These are phyloP conservation scores for Myotis pilosus DNA, from an alignment of 2,797 vertebrate genomes.

Conservation along the genomic window DNA sequence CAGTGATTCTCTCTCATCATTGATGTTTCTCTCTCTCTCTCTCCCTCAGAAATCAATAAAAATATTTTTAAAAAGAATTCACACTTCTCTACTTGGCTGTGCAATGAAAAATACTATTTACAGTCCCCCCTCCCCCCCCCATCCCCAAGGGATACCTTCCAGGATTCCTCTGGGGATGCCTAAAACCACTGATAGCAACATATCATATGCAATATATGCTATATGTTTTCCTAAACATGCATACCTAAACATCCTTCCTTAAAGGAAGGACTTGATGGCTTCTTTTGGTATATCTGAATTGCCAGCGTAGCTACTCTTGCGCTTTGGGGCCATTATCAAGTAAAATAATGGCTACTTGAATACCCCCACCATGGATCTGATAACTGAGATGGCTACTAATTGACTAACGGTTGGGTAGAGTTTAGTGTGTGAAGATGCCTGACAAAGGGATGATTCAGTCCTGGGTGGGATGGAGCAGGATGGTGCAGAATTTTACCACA, in stretches of 20 bases:
- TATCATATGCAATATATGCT: no score
- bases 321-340: neutral
- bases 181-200: neutral
- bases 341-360: neutral
- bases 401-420: no score
- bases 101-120: neutral
- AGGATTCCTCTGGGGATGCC: neutral
- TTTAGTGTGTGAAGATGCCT: neutral
- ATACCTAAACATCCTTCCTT: no score
- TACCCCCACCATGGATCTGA: neutral
- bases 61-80: neutral
- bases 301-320: neutral
- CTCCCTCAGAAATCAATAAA: no score
- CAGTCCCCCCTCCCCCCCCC: no score
- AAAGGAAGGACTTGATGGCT: neutral
- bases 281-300: neutral
- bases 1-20: no score
- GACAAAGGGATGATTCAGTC: neutral
- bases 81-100: neutral
- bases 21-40: no score
- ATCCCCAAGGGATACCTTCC: neutral
- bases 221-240: neutral
- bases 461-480: neutral
- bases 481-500: neutral
- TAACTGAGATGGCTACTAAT: neutral